Evolutionary conservation across 2,113 vertebrate genomes (phyloP).

Genomic region (Chinchilla lanigera): DNA sequence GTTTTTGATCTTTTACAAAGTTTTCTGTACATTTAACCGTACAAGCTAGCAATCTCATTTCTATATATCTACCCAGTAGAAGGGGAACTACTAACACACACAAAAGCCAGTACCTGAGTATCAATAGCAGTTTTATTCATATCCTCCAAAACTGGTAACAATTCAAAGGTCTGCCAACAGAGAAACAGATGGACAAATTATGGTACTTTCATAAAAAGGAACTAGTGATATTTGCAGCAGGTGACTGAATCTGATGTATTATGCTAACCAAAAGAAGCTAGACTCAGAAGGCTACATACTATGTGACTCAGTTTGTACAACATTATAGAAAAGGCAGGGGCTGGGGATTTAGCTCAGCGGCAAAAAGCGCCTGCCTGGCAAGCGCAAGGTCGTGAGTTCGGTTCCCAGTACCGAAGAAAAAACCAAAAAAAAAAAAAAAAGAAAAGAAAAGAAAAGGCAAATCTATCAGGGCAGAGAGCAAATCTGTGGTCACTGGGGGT

Average conservation of each 20-base stretch:
- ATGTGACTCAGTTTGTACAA: neutral
- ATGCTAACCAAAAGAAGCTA: constrained; percentile 22
- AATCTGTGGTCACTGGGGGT: neutral
- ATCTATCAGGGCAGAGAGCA: neutral
- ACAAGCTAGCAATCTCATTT: neutral
- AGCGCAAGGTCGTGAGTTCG: no score
- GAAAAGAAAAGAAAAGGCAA: constrained; percentile 40
- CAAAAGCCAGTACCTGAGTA: neutral
- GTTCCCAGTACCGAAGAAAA: no score
- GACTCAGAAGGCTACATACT: neutral
- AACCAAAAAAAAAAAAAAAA: no score
- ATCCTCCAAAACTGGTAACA: neutral
- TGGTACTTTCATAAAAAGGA: constrained; percentile 24
- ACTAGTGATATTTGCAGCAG: neutral
- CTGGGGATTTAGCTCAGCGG: no score
- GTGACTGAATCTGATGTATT: neutral
- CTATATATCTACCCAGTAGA: constrained; percentile 7
- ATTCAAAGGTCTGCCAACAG: neutral
- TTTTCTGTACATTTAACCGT: neutral
- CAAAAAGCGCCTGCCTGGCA: no score
- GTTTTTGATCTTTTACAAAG: neutral
- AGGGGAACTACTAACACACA: neutral
- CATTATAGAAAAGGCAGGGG: neutral
- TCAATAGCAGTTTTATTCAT: constrained; percentile 16
- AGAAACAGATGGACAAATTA: neutral